Conservation (phyloP, 2,797 vertebrate species). For the Selene dorsalis region DNA sequence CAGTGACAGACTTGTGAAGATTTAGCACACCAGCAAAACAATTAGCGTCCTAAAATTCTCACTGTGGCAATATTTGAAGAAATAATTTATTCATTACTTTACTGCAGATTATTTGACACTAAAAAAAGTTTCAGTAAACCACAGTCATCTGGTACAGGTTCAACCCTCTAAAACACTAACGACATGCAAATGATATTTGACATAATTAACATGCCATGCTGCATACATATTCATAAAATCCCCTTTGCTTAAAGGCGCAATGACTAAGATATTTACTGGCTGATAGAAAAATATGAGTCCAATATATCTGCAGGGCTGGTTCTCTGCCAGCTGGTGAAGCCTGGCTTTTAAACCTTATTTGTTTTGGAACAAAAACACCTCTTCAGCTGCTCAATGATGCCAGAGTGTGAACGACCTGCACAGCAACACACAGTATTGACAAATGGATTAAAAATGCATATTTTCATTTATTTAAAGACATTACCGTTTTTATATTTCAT, state of each 20-base stretch:
- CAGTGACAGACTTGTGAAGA: neutral
- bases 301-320: conserved; percentile 40
- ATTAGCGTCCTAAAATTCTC: neutral
- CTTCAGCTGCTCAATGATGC: conserved; percentile 11
- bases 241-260: conserved; percentile 49
- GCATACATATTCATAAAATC: conserved; percentile 68
- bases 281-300: conserved; percentile 54
- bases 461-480: neutral
- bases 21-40: conserved; percentile 20
- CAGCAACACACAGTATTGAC: conserved; percentile 11
- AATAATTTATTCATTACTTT: conserved; percentile 31
- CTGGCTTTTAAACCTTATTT: conserved; percentile 55
- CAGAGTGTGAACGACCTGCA: conserved; percentile 14
- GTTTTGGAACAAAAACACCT: conserved; percentile 50
- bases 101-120: conserved; percentile 20
- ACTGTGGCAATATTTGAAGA: conserved; percentile 5
- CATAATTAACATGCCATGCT: conserved; percentile 55
- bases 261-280: conserved; percentile 56
- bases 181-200: conserved; percentile 64
- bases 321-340: conserved; percentile 47
- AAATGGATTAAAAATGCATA: neutral
- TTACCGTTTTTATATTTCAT: neutral
- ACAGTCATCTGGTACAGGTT: conserved; percentile 18
- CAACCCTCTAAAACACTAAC: conserved; percentile 55
- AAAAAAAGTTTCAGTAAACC: conserved; percentile 34